phyloP scores from a whole-genome alignment of 2,888 invertebrate genomes.

The Gortyna flavago region DNA sequence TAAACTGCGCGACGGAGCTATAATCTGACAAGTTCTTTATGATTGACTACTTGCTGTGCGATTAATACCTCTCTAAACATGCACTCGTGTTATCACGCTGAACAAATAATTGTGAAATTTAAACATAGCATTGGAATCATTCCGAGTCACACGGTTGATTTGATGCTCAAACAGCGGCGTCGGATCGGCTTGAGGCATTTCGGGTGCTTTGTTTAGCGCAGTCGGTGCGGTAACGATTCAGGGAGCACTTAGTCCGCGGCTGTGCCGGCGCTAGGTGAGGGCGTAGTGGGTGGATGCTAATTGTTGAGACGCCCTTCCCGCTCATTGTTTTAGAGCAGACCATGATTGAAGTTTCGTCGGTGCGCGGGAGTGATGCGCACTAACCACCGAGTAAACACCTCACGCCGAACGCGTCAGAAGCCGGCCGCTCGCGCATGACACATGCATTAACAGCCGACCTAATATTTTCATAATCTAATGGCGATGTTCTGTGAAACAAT shows the following conservation, averaged over 20 bases:
- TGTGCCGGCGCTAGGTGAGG: constrained; percentile 83
- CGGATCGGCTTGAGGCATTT: constrained; percentile 67
- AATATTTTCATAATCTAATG: constrained; percentile 91
- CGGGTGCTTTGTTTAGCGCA: constrained; percentile 76
- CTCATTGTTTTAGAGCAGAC: constrained; percentile 90
- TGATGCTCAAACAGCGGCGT: constrained; percentile 72
- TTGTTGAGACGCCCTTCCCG: constrained; percentile 88
- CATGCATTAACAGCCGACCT: constrained; percentile 89
- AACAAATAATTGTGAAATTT: constrained; percentile 82
- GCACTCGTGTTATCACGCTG: constrained; percentile 76
- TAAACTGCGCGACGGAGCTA: constrained; percentile 81
- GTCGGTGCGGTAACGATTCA: constrained; percentile 78
- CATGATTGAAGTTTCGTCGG: constrained; percentile 89
- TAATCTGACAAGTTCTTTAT: constrained; percentile 87
- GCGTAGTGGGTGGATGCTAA: constrained; percentile 88
- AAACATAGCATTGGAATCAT: constrained; percentile 78
- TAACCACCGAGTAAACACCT: constrained; percentile 86
- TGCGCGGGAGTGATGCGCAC: constrained; percentile 82
- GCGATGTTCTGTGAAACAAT: constrained; percentile 90
- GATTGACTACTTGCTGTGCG: constrained; percentile 83
- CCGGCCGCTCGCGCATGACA: constrained; percentile 86
- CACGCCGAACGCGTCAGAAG: constrained; percentile 75
- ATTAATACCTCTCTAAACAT: constrained; percentile 83
- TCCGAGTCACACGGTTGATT: constrained; percentile 76
- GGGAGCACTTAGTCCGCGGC: constrained; percentile 82